Conservation (phyloP, 2,888 invertebrate species). For the Poecilobothrus nobilitatus region DNA sequence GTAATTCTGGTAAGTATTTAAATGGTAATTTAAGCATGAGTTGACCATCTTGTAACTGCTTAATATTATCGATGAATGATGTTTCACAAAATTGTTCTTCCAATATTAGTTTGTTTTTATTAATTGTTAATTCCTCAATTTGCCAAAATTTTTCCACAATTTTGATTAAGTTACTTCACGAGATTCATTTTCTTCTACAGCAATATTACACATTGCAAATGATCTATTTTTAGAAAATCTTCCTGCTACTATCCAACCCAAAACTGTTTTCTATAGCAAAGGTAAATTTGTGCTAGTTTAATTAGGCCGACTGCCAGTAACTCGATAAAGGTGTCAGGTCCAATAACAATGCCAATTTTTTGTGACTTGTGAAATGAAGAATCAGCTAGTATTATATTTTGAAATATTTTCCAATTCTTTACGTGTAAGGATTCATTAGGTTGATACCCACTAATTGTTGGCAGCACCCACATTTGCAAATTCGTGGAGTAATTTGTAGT, state of each 20-base stretch:
- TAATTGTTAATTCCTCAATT: too few relatives aligned
- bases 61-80: too few relatives aligned
- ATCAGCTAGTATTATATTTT: neutral
- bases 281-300: conserved; percentile 11
- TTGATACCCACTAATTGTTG: neutral
- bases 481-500: neutral
- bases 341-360: conserved; percentile 11
- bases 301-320: conserved; percentile 13
- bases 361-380: neutral
- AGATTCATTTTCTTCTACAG: too few relatives aligned
- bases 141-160: too few relatives aligned
- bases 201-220: neutral
- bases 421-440: too few relatives aligned
- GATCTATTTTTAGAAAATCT: neutral
- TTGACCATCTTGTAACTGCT: too few relatives aligned
- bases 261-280: conserved; percentile 12
- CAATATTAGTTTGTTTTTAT: too few relatives aligned
- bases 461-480: neutral
- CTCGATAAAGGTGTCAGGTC: conserved; percentile 14
- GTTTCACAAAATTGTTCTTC: too few relatives aligned
- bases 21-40: too few relatives aligned
- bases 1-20: too few relatives aligned
- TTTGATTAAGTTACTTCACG: too few relatives aligned
- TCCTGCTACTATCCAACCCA: conserved; percentile 16
- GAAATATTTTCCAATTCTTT: neutral